These are phyloP conservation scores for Drosophila littoralis DNA, from an alignment of 1,140 invertebrate genomes.

Conservation along the genomic window DNA sequence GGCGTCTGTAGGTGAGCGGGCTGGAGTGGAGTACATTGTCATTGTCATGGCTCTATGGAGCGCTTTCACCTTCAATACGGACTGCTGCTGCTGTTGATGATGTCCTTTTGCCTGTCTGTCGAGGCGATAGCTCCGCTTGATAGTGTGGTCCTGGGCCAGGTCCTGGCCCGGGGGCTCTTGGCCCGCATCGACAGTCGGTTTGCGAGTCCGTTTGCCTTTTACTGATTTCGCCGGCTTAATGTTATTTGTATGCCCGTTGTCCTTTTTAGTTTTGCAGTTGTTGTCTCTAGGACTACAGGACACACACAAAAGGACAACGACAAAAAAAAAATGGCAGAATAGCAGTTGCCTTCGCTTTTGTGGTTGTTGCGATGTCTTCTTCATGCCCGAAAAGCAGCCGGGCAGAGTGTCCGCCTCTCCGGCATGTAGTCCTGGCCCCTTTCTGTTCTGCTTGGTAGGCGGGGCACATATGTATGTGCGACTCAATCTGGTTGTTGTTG, in stretches of 20 bases:
- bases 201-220: conserved; percentile 57
- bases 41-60: conserved; percentile 75
- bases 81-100: conserved; percentile 53
- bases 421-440: conserved; percentile 25
- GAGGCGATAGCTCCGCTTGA: conserved; percentile 32
- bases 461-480: conserved; percentile 63
- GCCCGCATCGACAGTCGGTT: conserved; percentile 55
- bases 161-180: conserved; percentile 28
- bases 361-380: conserved; percentile 74
- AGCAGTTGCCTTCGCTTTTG: conserved; percentile 59
- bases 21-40: conserved; percentile 56
- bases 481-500: conserved; percentile 29
- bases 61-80: conserved; percentile 71
- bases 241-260: conserved; percentile 82
- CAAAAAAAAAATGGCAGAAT: conserved; percentile 3
- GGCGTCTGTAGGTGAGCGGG: background rate
- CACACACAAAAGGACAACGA: conserved; percentile 29
- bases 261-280: conserved; percentile 78
- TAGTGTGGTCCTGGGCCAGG: conserved; percentile 28
- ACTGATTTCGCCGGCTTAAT: conserved; percentile 78
- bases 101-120: conserved; percentile 57
- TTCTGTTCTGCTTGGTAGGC: conserved; percentile 49
- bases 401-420: conserved; percentile 62
- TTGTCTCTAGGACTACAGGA: conserved; percentile 67
- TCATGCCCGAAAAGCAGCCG: conserved; percentile 72